phyloP scores from a whole-genome alignment of 1,140 invertebrate species.

The Drosophila leontia region DNA sequence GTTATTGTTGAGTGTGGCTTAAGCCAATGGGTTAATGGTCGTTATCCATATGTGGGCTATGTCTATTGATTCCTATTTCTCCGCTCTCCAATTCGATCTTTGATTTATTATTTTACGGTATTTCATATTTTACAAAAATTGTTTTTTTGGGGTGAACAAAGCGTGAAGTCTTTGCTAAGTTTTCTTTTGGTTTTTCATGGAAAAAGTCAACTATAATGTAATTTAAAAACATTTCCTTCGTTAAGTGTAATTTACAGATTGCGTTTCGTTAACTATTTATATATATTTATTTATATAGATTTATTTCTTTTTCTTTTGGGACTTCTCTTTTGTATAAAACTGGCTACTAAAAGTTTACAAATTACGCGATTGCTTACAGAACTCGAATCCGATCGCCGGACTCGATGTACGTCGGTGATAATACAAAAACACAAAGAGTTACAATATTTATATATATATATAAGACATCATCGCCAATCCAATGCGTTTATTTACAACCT shows the following conservation, averaged over 20 bases:
- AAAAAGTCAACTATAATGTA: conserved; percentile 52
- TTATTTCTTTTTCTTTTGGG: conserved; percentile 12
- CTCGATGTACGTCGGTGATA: conserved; percentile 9
- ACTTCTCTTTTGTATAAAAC: conserved; percentile 58
- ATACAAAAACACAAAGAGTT: conserved; percentile 64
- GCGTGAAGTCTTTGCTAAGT: conserved; percentile 23
- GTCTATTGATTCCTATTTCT: conserved; percentile 16
- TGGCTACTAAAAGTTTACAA: conserved; percentile 70
- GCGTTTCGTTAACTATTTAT: conserved; percentile 33
- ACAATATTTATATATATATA: conserved; percentile 82
- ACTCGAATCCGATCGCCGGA: conserved; percentile 24
- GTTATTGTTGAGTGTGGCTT: conserved; percentile 32
- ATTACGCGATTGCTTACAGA: conserved; percentile 70
- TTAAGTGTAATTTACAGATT: conserved; percentile 62
- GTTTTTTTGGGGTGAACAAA: conserved; percentile 14
- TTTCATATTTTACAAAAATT: conserved; percentile 40
- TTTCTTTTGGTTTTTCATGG: conserved; percentile 44
- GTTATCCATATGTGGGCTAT: neutral
- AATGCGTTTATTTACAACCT: conserved; percentile 44
- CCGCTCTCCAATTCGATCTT: conserved; percentile 6
- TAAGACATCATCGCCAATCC: conserved; percentile 39
- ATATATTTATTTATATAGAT: conserved; percentile 15
- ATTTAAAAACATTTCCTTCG: conserved; percentile 66
- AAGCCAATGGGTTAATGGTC: conserved; percentile 29
- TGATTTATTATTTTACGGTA: conserved; percentile 18